Percentiles rank a stretch among this genome's conserved stretches.
Evolutionary conservation across 2,797 vertebrate genomes (phyloP).

Genomic region (Echeneis naucrates): DNA sequence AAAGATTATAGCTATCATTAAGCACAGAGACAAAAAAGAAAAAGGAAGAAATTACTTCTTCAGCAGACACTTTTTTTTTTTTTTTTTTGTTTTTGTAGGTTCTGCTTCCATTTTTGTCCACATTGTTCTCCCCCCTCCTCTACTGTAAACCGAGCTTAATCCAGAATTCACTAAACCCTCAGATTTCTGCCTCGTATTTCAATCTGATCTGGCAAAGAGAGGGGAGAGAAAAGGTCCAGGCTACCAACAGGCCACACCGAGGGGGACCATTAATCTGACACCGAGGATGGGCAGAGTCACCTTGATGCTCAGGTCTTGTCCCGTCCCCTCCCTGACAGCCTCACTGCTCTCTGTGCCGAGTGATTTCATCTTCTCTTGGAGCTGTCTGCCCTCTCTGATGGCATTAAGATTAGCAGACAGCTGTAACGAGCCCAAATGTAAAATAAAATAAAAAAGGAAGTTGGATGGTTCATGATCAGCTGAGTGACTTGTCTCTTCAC

Average conservation of each 20-base stretch:
- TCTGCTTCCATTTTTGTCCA: constrained; percentile 36
- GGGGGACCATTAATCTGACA: constrained; percentile 37
- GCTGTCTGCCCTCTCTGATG: constrained; percentile 49
- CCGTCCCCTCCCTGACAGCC: constrained; percentile 44
- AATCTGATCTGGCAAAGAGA: constrained; percentile 62
- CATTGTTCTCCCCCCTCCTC: constrained; percentile 59
- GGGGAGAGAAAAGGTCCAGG: constrained; percentile 35
- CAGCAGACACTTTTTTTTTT: constrained; percentile 20
- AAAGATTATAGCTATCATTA: constrained; percentile 36
- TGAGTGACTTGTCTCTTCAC: constrained; percentile 32
- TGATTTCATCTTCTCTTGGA: constrained; percentile 56
- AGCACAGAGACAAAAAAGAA: background rate
- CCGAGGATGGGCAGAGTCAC: constrained; percentile 43
- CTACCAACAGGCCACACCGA: constrained; percentile 24
- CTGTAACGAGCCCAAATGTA: constrained; percentile 48
- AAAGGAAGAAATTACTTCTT: constrained; percentile 10
- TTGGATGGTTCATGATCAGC: constrained; percentile 2
- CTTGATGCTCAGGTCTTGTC: constrained; percentile 49
- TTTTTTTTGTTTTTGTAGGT: constrained; percentile 32
- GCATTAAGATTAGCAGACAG: no score
- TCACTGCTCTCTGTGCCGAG: constrained; percentile 34
- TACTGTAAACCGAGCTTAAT: constrained; percentile 72
- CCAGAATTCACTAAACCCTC: constrained; percentile 79
- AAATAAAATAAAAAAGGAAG: background rate
- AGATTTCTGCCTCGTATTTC: constrained; percentile 75